Percentiles rank a stretch among this genome's conserved stretches.
phyloP scores from a whole-genome alignment of 2,113 vertebrate species.

The Dissostichus mawsoni region DNA sequence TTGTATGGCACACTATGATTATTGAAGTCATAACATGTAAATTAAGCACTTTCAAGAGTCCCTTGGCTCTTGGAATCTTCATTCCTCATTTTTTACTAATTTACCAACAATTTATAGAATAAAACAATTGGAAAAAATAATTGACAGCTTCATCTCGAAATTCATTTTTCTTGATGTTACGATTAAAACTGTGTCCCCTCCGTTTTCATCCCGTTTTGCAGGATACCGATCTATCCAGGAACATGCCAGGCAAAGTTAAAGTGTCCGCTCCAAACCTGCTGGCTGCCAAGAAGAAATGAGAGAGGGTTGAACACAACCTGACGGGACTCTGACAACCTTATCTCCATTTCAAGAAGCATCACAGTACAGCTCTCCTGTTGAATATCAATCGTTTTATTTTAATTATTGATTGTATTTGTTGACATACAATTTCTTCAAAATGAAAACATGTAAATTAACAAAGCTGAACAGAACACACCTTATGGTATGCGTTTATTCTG shows the following conservation, averaged over 20 bases:
- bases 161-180: neutral
- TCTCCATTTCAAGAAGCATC: neutral
- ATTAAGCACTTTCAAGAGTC: no score
- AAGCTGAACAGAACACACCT: neutral
- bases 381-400: slow-evolving; percentile 34
- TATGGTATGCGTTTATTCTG: slow-evolving; percentile 57
- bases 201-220: slow-evolving; percentile 62
- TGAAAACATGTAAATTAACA: slow-evolving; percentile 41
- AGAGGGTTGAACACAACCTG: neutral
- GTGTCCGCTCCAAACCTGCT: slow-evolving; percentile 96
- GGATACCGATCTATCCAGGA: slow-evolving; percentile 95
- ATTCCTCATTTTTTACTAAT: no score
- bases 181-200: neutral
- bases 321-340: neutral
- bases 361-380: neutral
- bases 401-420: slow-evolving; percentile 40
- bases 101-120: no score
- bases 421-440: slow-evolving; percentile 31
- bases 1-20: no score
- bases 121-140: neutral
- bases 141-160: neutral
- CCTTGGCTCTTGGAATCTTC: no score
- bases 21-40: no score
- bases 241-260: slow-evolving; percentile 98
- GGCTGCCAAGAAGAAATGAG: slow-evolving; percentile 92